Percentiles rank a stretch among this genome's conserved stretches.
Evolutionary conservation across 2,797 vertebrate genomes (phyloP).

Genomic region (Propithecus deckenii): DNA sequence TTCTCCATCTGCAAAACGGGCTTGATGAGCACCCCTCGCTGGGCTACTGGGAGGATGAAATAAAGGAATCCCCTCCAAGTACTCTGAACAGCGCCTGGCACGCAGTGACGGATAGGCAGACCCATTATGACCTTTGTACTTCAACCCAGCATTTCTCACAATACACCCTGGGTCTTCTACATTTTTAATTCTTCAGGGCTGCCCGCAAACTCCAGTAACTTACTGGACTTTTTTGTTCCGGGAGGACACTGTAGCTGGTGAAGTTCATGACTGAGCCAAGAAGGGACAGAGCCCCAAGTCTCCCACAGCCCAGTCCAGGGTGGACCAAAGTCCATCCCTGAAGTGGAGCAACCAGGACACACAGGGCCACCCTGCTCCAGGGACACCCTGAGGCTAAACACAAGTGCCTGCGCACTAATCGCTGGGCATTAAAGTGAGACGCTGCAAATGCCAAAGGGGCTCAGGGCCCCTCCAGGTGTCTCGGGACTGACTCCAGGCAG

Average conservation of each 20-base stretch:
- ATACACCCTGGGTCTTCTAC: rapidly evolving
- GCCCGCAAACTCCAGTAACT: not conserved
- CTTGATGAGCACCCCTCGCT: rapidly evolving
- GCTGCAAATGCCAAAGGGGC: rapidly evolving
- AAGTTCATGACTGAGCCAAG: not conserved
- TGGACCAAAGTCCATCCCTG: not conserved
- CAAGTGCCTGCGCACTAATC: rapidly evolving
- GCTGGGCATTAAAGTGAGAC: not conserved
- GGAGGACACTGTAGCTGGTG: not conserved
- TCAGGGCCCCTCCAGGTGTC: not conserved
- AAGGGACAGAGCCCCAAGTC: not conserved
- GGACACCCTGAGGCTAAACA: not conserved
- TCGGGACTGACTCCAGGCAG: not conserved
- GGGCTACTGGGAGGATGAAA: not conserved
- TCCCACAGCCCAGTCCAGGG: not conserved
- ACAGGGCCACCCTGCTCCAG: rapidly evolving
- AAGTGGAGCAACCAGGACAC: rapidly evolving
- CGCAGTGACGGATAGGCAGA: not conserved
- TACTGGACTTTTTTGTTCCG: not conserved
- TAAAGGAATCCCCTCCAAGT: not conserved
- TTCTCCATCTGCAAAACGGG: not conserved
- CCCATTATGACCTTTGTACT: not conserved
- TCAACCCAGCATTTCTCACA: not conserved
- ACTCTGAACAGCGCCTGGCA: not conserved
- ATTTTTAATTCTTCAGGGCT: not conserved